Base-by-base conservation (phyloP, 1,140 invertebrate species). In the Arion vulgaris region DNA sequence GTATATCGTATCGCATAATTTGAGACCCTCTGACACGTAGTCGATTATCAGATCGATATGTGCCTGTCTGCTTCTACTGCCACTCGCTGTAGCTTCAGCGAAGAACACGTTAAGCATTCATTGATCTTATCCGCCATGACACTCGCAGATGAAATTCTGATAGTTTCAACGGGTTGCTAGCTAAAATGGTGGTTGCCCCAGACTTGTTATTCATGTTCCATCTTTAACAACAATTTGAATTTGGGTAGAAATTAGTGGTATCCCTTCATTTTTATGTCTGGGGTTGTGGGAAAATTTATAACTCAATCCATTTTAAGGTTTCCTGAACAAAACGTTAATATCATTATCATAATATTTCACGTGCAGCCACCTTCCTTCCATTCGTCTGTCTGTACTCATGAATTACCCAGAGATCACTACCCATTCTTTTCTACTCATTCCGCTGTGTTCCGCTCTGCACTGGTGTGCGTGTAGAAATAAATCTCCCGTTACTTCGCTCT, bases 71-170 rank as follows among this genome's bases (percentile, higher is more conserved):
- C 15, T 57, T 57, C 53, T 19, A 2, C 53, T 57, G 53, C 28
- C 62, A 34, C n/a, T 66, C 51, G 26, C n/a, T 32, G n/a, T 5
- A 32, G 62, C 28, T 28, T 32, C 7, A 28, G 62, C 62, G n/a
- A 28, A 66, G 62, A 11, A 34, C 62, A 66, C 2, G 62, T 23
- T 66, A 28, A 66, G 32, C 5, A 26, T 7, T 66, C 32, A 66
- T 66, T 28, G 62, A 66, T 66, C 62, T 32, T 32, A 66, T 32
- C 62, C 62, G 62, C 62, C 62, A 28, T 66, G 62, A 66, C 62
- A 66, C 62, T 66, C 28, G 9, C 53, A 23, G 32, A 32, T 32
- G n/a, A 32, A 66, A 66, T 66, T 66, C 62, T 66, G 28, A 7
- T 32, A 66, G 2, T 66, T 7, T 66, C 62, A 66, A 66, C 62